These are phyloP conservation scores for Laticauda laticaudata DNA, from an alignment of 2,113 vertebrate genomes.

Conservation along the genomic window DNA sequence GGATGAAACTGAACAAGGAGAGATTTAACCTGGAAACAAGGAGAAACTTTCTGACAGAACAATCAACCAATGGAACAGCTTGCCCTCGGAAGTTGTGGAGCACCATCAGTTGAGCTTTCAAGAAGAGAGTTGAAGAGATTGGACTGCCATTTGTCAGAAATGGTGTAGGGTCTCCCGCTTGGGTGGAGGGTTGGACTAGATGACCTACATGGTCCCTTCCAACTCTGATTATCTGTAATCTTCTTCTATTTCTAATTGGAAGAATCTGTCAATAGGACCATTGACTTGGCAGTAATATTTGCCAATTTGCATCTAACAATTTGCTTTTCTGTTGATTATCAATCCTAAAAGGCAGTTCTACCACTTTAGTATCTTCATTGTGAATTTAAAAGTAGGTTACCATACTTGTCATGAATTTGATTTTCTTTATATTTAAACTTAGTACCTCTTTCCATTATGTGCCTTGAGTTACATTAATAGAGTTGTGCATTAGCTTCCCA, in stretches of 20 bases:
- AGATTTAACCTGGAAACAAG: too few relatives aligned
- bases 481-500: background rate
- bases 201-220: too few relatives aligned
- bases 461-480: background rate
- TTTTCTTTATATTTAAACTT: background rate
- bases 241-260: background rate
- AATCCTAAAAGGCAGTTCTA: background rate
- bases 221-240: background rate
- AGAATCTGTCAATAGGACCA: background rate
- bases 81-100: too few relatives aligned
- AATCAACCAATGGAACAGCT: too few relatives aligned
- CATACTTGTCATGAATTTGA: background rate
- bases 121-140: too few relatives aligned
- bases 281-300: background rate
- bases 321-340: background rate
- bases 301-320: background rate
- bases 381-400: background rate
- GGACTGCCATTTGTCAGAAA: too few relatives aligned
- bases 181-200: too few relatives aligned
- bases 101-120: too few relatives aligned
- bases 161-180: too few relatives aligned
- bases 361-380: background rate
- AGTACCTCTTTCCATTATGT: background rate
- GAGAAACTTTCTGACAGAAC: too few relatives aligned
- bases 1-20: too few relatives aligned